These are phyloP conservation scores for Seladonia tumulorum DNA, from an alignment of 2,888 invertebrate genomes.

Conservation along the genomic window DNA sequence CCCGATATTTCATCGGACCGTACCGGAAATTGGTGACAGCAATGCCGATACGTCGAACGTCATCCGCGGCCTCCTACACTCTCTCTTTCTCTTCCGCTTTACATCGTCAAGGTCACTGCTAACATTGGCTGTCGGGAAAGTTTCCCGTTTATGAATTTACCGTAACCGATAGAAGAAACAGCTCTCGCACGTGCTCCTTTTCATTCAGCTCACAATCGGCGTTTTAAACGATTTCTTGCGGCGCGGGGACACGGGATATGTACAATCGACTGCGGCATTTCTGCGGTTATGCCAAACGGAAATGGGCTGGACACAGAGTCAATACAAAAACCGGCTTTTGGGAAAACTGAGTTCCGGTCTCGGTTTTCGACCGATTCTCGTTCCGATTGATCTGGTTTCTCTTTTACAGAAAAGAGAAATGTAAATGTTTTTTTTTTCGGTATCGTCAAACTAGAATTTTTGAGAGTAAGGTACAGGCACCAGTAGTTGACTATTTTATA, in stretches of 20 bases:
- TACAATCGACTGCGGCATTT: neutral
- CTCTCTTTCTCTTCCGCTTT: neutral
- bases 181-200: neutral
- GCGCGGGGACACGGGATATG: neutral
- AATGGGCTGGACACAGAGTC: neutral
- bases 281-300: neutral
- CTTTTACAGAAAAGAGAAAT: no score
- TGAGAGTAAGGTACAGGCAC: no score
- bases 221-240: neutral
- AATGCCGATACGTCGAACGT: neutral
- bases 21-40: conserved; percentile 17
- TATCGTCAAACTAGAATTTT: no score
- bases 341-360: neutral
- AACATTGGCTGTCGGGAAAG: neutral
- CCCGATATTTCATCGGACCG: neutral
- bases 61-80: neutral
- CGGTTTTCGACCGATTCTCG: no score
- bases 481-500: no score
- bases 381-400: no score
- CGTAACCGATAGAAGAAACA: conserved; percentile 15
- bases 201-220: neutral
- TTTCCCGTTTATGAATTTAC: conserved; percentile 22
- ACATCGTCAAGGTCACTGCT: conserved; percentile 1
- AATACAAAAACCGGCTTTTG: neutral
- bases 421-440: no score